These are phyloP conservation scores for Pristionchus maxplancki DNA, from an alignment of 2,888 invertebrate genomes.

Conservation along the genomic window DNA sequence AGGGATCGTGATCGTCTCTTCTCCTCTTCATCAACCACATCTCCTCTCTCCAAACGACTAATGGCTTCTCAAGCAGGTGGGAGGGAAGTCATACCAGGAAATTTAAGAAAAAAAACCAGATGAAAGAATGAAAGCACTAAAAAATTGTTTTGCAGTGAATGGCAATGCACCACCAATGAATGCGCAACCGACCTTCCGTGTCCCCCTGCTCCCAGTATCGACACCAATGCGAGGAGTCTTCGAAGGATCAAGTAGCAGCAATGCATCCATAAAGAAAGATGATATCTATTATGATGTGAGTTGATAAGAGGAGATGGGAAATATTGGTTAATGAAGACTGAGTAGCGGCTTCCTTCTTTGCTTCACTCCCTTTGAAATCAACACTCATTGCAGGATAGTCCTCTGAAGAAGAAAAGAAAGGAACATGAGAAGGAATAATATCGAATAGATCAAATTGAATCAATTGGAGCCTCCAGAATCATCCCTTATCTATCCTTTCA, in stretches of 20 bases:
- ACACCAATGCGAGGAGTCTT: background rate
- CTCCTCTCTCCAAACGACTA: conserved; percentile 43
- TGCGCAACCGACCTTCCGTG: background rate
- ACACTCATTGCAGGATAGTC: background rate
- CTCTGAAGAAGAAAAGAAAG: background rate
- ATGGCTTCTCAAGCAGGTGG: background rate
- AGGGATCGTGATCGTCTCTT: conserved; percentile 84
- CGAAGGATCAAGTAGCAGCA: background rate
- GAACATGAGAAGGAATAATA: background rate
- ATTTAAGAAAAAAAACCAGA: too few species aligned
- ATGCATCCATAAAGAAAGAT: background rate
- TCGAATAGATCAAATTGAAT: background rate
- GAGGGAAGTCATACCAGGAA: too few species aligned
- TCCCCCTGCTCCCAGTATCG: background rate
- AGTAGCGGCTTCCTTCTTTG: too few species aligned
- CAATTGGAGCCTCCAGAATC: too few species aligned
- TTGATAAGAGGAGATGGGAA: background rate
- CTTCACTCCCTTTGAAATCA: background rate
- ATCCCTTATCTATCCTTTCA: background rate
- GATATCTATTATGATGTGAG: conserved; percentile 27
- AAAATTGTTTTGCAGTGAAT: background rate
- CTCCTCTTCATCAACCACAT: conserved; percentile 96
- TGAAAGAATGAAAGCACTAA: background rate
- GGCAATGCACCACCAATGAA: background rate
- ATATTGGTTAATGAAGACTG: too few species aligned